Conservation (phyloP, 1,140 invertebrate species). For the Brachionus koreanus region DNA sequence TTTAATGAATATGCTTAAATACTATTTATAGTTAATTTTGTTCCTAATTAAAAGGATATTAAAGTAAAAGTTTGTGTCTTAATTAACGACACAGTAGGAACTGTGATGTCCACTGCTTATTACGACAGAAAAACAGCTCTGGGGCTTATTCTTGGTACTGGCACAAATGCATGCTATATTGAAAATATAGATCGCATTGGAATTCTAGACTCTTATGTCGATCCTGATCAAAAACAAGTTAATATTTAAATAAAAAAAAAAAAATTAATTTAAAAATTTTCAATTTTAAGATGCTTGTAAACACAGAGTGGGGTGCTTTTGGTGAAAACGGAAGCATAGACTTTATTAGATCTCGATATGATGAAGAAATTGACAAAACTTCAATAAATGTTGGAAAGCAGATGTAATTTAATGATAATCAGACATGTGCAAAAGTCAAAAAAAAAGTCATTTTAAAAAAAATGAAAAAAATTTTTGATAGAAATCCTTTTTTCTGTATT, state of each 20-base stretch:
- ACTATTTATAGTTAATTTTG: neutral
- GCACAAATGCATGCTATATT: slow-evolving; percentile 94
- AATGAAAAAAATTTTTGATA: too few relatives aligned
- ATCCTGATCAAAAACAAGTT: slow-evolving; percentile 46
- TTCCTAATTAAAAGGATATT: slow-evolving; percentile 30
- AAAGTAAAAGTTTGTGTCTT: slow-evolving; percentile 54
- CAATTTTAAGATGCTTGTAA: slow-evolving; percentile 62
- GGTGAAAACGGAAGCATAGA: slow-evolving; percentile 55
- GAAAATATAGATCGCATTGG: slow-evolving; percentile 74
- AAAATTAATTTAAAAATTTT: neutral
- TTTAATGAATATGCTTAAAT: neutral
- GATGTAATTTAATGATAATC: too few relatives aligned
- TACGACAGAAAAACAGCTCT: slow-evolving; percentile 63
- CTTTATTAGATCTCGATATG: slow-evolving; percentile 55
- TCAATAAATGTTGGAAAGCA: slow-evolving; percentile 56
- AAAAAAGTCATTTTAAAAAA: too few relatives aligned
- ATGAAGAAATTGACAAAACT: slow-evolving; percentile 52
- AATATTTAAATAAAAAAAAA: neutral
- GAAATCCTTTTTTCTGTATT: too few relatives aligned
- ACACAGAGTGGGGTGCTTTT: slow-evolving; percentile 59
- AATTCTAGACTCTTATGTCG: neutral
- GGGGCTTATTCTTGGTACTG: slow-evolving; percentile 68
- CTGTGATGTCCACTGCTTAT: slow-evolving; percentile 94
- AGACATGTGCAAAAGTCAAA: too few relatives aligned
- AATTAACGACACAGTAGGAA: slow-evolving; percentile 62